Percentiles rank a stretch among this genome's conserved stretches.
Conservation (phyloP, 2,797 vertebrate species). For the Acestrorhynchus altus region DNA sequence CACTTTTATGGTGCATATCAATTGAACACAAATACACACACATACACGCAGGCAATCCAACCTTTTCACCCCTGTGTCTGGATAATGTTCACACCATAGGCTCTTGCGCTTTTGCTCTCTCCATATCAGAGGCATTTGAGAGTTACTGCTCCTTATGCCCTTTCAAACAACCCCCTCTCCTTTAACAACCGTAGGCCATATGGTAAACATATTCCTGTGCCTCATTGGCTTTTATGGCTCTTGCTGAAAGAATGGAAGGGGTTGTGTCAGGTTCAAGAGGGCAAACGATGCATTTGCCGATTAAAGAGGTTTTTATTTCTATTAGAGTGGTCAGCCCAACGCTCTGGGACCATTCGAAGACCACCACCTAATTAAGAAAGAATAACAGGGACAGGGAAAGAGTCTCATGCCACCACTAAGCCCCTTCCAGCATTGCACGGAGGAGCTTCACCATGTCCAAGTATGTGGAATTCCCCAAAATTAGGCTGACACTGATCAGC, state of each 20-base stretch:
- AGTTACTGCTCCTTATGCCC: slow-evolving; percentile 46
- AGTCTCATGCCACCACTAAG: slow-evolving; percentile 43
- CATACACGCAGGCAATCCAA: not conserved
- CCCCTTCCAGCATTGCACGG: not conserved
- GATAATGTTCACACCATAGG: slow-evolving; percentile 47
- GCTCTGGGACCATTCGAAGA: slow-evolving; percentile 69
- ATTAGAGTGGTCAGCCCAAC: slow-evolving; percentile 68
- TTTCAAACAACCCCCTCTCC: slow-evolving; percentile 28
- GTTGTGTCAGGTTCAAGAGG: slow-evolving; percentile 67
- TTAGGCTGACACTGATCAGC: too few species aligned
- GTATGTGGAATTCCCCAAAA: too few species aligned
- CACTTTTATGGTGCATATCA: slow-evolving; percentile 2
- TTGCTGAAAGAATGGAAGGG: slow-evolving; percentile 73
- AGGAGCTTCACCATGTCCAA: not conserved
- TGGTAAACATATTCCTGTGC: slow-evolving; percentile 82
- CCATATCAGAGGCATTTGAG: slow-evolving; percentile 9
- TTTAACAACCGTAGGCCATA: slow-evolving; percentile 79
- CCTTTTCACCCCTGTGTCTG: slow-evolving; percentile 29
- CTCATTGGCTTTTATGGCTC: slow-evolving; percentile 79
- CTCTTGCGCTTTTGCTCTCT: slow-evolving; percentile 18
- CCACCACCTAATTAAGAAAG: slow-evolving; percentile 70
- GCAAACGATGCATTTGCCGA: slow-evolving; percentile 75
- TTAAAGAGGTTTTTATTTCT: slow-evolving; percentile 77
- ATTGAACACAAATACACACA: not conserved
- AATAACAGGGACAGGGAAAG: slow-evolving; percentile 67